Base-by-base conservation (phyloP, 2,888 invertebrate genomes). In the Eupeodes luniger region DNA sequence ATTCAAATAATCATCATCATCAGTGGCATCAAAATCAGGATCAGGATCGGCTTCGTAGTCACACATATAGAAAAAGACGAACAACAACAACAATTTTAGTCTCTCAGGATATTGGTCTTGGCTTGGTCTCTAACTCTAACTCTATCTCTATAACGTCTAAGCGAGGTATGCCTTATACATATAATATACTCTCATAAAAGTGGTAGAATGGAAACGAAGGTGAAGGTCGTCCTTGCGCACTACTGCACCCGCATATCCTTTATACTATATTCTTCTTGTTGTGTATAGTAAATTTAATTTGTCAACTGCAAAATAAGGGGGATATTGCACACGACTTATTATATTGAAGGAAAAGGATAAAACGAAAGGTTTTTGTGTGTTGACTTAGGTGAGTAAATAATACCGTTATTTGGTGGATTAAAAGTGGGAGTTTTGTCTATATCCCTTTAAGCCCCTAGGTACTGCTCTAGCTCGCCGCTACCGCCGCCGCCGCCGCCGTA, bases 371-470 rank as follows among this genome's bases (percentile, higher is more conserved):
- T 67, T 79, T 53, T n/a, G 47, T 66, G 19, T 88, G 88, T 88
- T 88, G 88, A 88, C 75, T 88, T 88, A 88, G 88, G 88, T 85
- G 88, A 70, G 88, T 62, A 85, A 88, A 88, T 88, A 88, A 78
- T 53, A 88, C 85, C 81, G 88, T 88, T 88, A 88, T 88, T 85
- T 78, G 85, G 77, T 81, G 81, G 81, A 88, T 88, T 85, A 85
- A 88, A 85, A 57, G 47, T 47, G 66, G 70, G 62, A 44, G 72
- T 67, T 72, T 59, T 44, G 59, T 10, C 7, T 36, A 34, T 34
- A n/a, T 12, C 53, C 40, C 40, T 19, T 14, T 19, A 51, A 69
- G 53, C 69, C 66, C 47, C 14, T 44, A 66, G 47, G 69, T 69
- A 69, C 27, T 27, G 27, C 27, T 27, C 2, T 2, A 27, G 27